Conservation (phyloP, 2,888 invertebrate genomes). For the Leucozona laternaria region DNA sequence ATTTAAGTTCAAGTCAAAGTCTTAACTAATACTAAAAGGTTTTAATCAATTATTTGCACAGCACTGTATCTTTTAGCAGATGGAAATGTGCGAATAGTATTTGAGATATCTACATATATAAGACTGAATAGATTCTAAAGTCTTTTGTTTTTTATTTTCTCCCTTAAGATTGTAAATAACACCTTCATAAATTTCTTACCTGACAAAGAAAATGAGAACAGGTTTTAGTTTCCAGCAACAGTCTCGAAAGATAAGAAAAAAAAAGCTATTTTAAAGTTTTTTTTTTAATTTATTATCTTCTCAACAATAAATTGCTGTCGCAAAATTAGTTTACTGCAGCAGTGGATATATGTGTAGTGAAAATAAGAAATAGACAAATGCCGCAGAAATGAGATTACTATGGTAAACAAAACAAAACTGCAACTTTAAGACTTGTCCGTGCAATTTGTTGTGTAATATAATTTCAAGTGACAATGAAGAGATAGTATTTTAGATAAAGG, state of each 20-base stretch:
- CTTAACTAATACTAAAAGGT: too few relatives aligned
- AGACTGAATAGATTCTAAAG: background rate
- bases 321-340: background rate
- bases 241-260: background rate
- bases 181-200: constrained; percentile 8
- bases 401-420: background rate
- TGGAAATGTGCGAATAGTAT: too few relatives aligned
- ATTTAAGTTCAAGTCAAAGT: too few relatives aligned
- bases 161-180: background rate
- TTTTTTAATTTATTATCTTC: constrained; percentile 17
- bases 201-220: constrained; percentile 10
- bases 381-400: background rate
- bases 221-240: background rate
- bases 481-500: background rate
- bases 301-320: constrained; percentile 1
- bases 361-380: background rate
- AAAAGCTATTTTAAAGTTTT: constrained; percentile 14
- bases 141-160: background rate
- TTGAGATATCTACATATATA: background rate
- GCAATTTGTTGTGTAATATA: background rate
- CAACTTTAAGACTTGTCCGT: background rate
- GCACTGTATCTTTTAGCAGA: too few relatives aligned
- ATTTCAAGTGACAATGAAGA: background rate
- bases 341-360: constrained; percentile 6
- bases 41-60: too few relatives aligned